phyloP scores from a whole-genome alignment of 1,140 invertebrate genomes.

The Drosophila bocki region DNA sequence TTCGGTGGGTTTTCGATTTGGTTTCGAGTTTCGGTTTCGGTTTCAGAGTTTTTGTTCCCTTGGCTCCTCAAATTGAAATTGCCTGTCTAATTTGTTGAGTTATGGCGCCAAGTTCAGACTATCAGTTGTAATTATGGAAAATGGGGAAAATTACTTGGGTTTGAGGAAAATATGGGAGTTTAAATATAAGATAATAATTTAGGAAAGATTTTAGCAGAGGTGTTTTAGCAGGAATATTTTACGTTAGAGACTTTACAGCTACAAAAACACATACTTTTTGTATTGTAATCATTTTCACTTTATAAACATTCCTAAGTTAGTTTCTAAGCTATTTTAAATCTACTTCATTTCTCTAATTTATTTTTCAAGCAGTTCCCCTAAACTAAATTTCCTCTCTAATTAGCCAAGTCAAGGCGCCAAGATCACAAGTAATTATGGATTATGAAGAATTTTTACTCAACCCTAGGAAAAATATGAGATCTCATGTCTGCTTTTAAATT shows the following conservation, averaged over 20 bases:
- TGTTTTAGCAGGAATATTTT: not conserved
- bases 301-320: not conserved
- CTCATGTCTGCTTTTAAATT: not conserved
- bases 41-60: not conserved
- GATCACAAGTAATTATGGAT: slow-evolving; percentile 69
- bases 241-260: no score
- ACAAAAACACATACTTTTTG: no score
- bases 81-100: slow-evolving; percentile 77
- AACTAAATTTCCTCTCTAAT: slow-evolving; percentile 71
- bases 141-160: slow-evolving; percentile 54
- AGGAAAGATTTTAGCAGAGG: not conserved
- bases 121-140: slow-evolving; percentile 67
- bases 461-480: slow-evolving; percentile 46
- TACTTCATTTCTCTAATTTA: not conserved
- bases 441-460: slow-evolving; percentile 61
- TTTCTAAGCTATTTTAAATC: not conserved
- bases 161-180: slow-evolving; percentile 28
- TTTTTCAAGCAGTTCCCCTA: not conserved
- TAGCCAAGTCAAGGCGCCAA: slow-evolving; percentile 56
- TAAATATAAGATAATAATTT: not conserved
- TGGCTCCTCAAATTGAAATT: slow-evolving; percentile 64
- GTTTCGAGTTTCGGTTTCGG: slow-evolving; percentile 11
- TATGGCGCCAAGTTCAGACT: slow-evolving; percentile 59
- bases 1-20: slow-evolving; percentile 22
- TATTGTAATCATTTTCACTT: not conserved